Conservation (phyloP, 2,113 vertebrate species). For the Miniopterus natalensis region DNA sequence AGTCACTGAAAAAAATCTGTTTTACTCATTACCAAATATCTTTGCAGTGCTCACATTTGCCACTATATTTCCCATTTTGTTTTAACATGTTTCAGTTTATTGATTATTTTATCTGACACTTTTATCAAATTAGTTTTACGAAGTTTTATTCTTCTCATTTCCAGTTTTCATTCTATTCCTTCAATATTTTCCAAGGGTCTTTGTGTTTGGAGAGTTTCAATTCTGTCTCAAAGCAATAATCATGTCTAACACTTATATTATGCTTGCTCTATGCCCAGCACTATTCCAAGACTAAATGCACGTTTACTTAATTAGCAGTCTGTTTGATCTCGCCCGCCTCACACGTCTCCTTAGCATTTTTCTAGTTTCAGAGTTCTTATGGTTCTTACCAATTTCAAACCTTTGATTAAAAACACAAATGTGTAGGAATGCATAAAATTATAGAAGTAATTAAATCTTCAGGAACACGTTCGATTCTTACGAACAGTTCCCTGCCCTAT, state of each 20-base stretch:
- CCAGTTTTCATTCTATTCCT: constrained; percentile 50
- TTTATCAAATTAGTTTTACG: constrained; percentile 35
- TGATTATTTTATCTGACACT: constrained; percentile 13
- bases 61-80: neutral
- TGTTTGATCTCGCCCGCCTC: constrained; percentile 51
- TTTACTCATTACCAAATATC: neutral
- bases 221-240: constrained; percentile 70
- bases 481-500: neutral
- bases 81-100: neutral
- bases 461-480: constrained; percentile 35
- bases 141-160: constrained; percentile 64
- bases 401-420: constrained; percentile 68
- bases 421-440: constrained; percentile 61
- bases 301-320: constrained; percentile 47
- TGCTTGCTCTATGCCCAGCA: neutral
- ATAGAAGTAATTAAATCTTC: constrained; percentile 69
- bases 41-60: neutral
- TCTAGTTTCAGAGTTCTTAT: constrained; percentile 53
- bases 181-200: neutral
- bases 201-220: constrained; percentile 55
- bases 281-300: neutral
- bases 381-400: constrained; percentile 64
- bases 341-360: constrained; percentile 42
- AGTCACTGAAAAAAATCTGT: neutral
- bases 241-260: neutral